phyloP scores from a whole-genome alignment of 2,888 invertebrate genomes.

The Eristalis pertinax region DNA sequence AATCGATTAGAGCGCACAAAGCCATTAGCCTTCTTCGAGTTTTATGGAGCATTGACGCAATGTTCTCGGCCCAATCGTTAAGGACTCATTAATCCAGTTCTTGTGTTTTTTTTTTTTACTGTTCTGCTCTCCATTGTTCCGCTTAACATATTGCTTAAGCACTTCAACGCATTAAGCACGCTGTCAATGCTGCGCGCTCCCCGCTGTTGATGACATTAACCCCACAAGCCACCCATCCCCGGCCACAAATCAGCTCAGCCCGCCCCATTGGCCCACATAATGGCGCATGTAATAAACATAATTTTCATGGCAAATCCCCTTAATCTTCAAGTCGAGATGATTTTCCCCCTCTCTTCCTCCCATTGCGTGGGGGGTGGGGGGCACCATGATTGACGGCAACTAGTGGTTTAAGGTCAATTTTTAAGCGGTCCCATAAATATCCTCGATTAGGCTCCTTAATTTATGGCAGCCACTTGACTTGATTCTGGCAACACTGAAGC shows the following conservation, averaged over 20 bases:
- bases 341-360: background rate
- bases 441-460: constrained; percentile 52
- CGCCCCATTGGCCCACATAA: constrained; percentile 10
- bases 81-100: background rate
- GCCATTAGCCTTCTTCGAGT: background rate
- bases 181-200: background rate
- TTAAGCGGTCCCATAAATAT: constrained; percentile 47
- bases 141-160: constrained; percentile 11
- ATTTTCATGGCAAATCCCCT: constrained; percentile 37
- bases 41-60: background rate
- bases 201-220: background rate
- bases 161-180: constrained; percentile 7
- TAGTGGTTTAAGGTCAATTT: constrained; percentile 63
- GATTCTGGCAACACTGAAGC: background rate
- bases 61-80: background rate
- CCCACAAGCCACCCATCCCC: background rate
- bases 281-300: constrained; percentile 41
- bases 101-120: background rate
- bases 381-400: constrained; percentile 46
- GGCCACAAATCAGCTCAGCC: background rate
- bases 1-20: background rate
- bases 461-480: constrained; percentile 48
- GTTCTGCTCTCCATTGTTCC: background rate
- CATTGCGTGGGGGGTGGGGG: background rate
- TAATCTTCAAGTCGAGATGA: constrained; percentile 40